Base-by-base conservation (phyloP, 1,140 invertebrate species). In the Ruditapes philippinarum region DNA sequence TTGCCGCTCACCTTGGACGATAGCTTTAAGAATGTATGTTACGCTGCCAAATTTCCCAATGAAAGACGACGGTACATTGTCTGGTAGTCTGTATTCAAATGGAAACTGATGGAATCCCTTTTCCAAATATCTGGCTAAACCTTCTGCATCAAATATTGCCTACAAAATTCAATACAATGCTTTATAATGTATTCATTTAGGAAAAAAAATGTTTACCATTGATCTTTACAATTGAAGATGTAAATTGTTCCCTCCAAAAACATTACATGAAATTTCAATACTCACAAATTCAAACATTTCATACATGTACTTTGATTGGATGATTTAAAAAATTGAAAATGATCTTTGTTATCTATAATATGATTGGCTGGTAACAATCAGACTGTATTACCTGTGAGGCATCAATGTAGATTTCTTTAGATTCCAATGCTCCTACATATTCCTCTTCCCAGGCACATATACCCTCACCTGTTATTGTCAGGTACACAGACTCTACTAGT, bases 31-130 rank as follows among this genome's bases (percentile, higher is more conserved):
- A 33, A 95, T 93, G 86, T 96, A 96, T 12, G 95, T 95, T 17
- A 96, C 93, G 91, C 95, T 96, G 45, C 95, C 95, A 84, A 91
- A 95, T 85, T 95, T 95, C 62, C 95, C 95, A 86, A 95, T 96
- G 88, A 94, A 96, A 2, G 95, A 95, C 11, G 95, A 95, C 0
- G 95, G 95, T 0, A 96, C 90, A 80, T 94, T 95, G 0, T 93
- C 91, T 0, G 94, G 94, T 0, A 96, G 93, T 49, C 91, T 86
- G 76, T 95, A 95, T 36, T 94, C 92, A 82, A 96, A 95, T 1
- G 94, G 92, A 85, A 95, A 95, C 1, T 92, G 78, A 60, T 95
- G 93, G 28, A 38, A 51, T 1, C 95, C 95, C 11, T 76, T 83
- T 0, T 73, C 45, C 17, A 95, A 33, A 38, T 73, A 49, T 31